phyloP scores from a whole-genome alignment of 1,140 invertebrate species.

The Bombus cullumanus region DNA sequence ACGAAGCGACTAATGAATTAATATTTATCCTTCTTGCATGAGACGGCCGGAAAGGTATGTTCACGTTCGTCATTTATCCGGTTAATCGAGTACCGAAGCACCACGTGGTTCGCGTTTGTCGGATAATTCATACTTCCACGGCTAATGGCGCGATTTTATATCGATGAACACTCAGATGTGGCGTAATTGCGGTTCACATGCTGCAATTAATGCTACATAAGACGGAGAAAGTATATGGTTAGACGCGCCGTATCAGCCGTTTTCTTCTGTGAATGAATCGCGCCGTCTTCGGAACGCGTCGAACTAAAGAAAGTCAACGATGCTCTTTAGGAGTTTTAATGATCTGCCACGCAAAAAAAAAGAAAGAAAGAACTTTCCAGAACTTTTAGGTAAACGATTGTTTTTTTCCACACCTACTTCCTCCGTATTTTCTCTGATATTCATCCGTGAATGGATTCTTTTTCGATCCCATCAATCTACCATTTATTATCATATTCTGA shows the following conservation, averaged over 20 bases:
- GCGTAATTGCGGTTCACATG: neutral
- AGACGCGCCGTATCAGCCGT: neutral
- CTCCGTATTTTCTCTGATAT: neutral
- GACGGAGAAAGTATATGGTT: neutral
- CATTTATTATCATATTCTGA: neutral
- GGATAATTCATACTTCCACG: slow-evolving; percentile 10
- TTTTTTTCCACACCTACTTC: neutral
- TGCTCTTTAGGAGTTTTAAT: no score
- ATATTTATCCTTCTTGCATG: slow-evolving; percentile 4
- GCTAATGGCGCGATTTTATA: slow-evolving; percentile 26
- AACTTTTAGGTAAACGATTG: neutral
- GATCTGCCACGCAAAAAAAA: neutral
- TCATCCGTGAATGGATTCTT: no score
- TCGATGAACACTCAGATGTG: neutral
- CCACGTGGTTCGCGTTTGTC: neutral
- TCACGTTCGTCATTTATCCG: slow-evolving; percentile 2
- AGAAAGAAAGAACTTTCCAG: neutral
- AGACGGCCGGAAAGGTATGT: neutral
- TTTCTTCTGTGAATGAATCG: neutral
- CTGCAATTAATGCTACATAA: slow-evolving; percentile 18
- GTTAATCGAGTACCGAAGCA: neutral
- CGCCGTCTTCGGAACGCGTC: neutral
- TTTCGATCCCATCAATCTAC: neutral
- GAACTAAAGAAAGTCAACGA: neutral
- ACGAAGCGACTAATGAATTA: slow-evolving; percentile 17